These are phyloP conservation scores for Jaculus jaculus DNA, from an alignment of 2,113 vertebrate species.

Conservation along the genomic window DNA sequence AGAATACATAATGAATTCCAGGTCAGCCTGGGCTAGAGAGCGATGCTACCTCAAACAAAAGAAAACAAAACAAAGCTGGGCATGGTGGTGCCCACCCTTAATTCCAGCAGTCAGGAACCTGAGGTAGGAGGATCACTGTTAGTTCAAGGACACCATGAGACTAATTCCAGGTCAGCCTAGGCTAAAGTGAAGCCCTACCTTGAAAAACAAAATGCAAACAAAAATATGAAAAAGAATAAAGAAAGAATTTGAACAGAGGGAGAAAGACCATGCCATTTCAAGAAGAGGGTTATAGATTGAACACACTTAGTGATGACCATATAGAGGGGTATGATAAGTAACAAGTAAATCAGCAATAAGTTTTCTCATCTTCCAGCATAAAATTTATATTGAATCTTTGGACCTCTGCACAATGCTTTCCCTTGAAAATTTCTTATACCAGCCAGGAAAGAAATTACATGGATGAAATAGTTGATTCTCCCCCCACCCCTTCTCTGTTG, in stretches of 20 bases:
- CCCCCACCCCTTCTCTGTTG: background rate
- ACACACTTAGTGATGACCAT: background rate
- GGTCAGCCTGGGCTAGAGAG: too few species aligned
- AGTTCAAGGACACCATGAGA: too few species aligned
- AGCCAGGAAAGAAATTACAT: background rate
- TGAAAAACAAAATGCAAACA: too few species aligned
- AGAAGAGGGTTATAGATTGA: background rate
- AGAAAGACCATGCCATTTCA: background rate
- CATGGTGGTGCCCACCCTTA: too few species aligned
- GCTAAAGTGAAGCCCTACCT: too few species aligned
- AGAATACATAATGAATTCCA: too few species aligned
- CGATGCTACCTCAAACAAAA: too few species aligned
- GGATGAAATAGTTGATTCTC: background rate
- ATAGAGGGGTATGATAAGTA: background rate
- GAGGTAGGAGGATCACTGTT: too few species aligned
- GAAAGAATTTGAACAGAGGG: background rate
- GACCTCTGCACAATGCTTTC: background rate
- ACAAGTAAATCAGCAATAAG: background rate
- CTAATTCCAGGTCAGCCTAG: too few species aligned
- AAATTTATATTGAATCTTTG: background rate
- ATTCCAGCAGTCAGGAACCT: too few species aligned
- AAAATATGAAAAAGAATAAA: too few species aligned
- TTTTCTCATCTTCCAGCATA: background rate
- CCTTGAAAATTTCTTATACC: background rate
- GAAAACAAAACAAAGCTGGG: too few species aligned